A percentile compares a stretch with the other conserved stretches of the same genome.
Evolutionary conservation across 2,888 invertebrate species (phyloP).

Genomic region (Syritta pipiens): DNA sequence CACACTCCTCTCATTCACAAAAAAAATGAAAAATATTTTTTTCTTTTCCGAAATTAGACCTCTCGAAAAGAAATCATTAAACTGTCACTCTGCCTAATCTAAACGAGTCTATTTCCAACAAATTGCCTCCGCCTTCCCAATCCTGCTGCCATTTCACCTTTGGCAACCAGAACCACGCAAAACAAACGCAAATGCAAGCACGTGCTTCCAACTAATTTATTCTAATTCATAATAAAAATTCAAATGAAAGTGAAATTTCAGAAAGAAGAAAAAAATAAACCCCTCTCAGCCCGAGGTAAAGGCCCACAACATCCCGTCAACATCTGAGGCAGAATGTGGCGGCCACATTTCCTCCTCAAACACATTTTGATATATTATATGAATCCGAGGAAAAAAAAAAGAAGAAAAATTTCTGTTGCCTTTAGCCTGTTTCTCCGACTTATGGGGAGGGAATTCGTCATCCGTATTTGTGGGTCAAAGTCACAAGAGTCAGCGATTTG

Average conservation of each 20-base stretch:
- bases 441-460: slow-evolving; percentile 43
- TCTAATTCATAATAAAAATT: slow-evolving; percentile 65
- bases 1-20: background rate
- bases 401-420: background rate
- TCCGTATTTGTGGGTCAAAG: slow-evolving; percentile 62
- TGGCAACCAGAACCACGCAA: slow-evolving; percentile 7
- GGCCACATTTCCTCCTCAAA: slow-evolving; percentile 4
- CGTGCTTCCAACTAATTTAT: slow-evolving; percentile 58
- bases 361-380: slow-evolving; percentile 58
- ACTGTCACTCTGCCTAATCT: slow-evolving; percentile 51
- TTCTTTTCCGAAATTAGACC: slow-evolving; percentile 12
- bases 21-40: background rate
- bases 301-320: slow-evolving; percentile 48
- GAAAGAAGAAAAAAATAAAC: slow-evolving; percentile 15
- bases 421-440: slow-evolving; percentile 13
- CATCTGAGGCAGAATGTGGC: slow-evolving; percentile 24
- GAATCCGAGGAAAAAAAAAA: slow-evolving; percentile 6
- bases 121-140: slow-evolving; percentile 30
- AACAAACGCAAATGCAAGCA: slow-evolving; percentile 32
- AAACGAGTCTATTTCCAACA: slow-evolving; percentile 44
- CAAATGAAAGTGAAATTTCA: slow-evolving; percentile 52
- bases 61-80: slow-evolving; percentile 24
- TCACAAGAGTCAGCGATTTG: slow-evolving; percentile 54
- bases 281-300: slow-evolving; percentile 44
- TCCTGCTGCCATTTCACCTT: slow-evolving; percentile 24